Conservation (phyloP, 2,797 vertebrate genomes). For the Melanotaenia parkinsoni region DNA sequence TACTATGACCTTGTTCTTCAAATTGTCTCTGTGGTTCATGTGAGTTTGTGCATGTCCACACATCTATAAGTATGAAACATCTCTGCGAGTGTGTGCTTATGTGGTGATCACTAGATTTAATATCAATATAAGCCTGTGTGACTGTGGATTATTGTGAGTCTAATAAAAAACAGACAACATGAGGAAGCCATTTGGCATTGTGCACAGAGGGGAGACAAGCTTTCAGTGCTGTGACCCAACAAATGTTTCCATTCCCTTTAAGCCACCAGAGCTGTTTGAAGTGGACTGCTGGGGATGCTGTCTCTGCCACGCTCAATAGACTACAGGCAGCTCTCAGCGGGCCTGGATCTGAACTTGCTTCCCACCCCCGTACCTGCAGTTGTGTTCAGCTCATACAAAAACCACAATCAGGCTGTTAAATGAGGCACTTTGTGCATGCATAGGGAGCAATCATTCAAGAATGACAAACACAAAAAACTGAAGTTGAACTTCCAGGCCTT, state of each 20-base stretch:
- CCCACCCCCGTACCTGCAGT: slow-evolving; percentile 18
- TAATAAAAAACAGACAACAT: slow-evolving; percentile 73
- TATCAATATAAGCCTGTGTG: slow-evolving; percentile 36
- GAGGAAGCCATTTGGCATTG: slow-evolving; percentile 68
- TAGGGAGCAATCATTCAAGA: not conserved
- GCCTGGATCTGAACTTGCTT: slow-evolving; percentile 9
- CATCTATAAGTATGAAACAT: slow-evolving; percentile 19
- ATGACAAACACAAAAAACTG: no score
- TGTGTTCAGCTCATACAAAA: not conserved
- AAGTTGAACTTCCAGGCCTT: not conserved
- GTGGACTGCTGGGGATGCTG: slow-evolving; percentile 55
- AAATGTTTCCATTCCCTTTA: slow-evolving; percentile 73
- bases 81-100: not conserved
- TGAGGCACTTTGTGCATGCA: not conserved
- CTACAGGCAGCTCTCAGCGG: slow-evolving; percentile 46
- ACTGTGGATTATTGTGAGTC: slow-evolving; percentile 48
- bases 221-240: slow-evolving; percentile 72
- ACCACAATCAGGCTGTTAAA: slow-evolving; percentile 6
- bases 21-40: not conserved
- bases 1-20: slow-evolving; percentile 7
- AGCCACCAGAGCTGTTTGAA: slow-evolving; percentile 68
- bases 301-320: slow-evolving; percentile 67
- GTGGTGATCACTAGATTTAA: slow-evolving; percentile 31
- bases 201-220: slow-evolving; percentile 57
- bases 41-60: slow-evolving; percentile 21